Conservation (phyloP, 2,797 vertebrate genomes). For the Vireo griseus region DNA sequence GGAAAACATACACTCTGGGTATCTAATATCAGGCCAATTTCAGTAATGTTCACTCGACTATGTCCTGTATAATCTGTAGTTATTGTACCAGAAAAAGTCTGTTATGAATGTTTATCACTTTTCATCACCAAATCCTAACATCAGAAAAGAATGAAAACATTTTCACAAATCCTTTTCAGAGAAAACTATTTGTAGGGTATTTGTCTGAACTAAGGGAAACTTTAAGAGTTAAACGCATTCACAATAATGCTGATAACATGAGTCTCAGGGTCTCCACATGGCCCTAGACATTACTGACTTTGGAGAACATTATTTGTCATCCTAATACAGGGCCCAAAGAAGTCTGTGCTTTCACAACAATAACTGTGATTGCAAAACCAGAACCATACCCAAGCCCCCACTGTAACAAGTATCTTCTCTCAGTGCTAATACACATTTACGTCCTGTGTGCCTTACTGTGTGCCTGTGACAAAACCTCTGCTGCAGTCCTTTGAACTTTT, state of each 20-base stretch:
- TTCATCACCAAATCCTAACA: background rate
- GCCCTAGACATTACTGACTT: background rate
- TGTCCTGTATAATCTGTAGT: background rate
- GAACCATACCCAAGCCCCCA: background rate
- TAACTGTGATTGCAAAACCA: background rate
- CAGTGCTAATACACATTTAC: background rate
- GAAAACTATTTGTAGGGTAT: background rate
- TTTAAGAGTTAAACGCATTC: background rate
- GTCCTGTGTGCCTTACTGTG: background rate
- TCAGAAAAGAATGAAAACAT: background rate
- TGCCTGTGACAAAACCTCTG: background rate
- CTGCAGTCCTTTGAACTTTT: background rate
- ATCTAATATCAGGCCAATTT: constrained; percentile 7
- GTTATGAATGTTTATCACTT: background rate
- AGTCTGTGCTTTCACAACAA: background rate
- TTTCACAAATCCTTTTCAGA: background rate
- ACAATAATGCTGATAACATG: background rate
- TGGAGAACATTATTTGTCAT: background rate
- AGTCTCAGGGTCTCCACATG: background rate
- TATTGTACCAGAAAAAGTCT: constrained; percentile 2
- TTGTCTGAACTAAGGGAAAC: background rate
- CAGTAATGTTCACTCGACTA: background rate
- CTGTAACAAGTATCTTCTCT: background rate
- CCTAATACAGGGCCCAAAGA: background rate
- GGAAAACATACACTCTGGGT: background rate